These are phyloP conservation scores for Diplogasteroides magnus DNA, from an alignment of 1,140 invertebrate species.

Conservation along the genomic window DNA sequence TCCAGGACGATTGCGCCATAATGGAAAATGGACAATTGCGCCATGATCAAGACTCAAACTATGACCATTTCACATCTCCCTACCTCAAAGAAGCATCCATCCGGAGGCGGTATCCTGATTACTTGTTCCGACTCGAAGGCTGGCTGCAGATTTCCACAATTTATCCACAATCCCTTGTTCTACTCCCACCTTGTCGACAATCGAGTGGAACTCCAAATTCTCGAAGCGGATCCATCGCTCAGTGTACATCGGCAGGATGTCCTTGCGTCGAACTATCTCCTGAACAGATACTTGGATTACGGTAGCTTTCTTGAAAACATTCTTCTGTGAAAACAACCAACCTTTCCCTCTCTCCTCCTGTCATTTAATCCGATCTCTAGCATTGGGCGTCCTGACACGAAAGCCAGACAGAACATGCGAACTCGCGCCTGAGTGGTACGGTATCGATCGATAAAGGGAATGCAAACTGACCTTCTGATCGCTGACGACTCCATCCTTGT, in stretches of 20 bases:
- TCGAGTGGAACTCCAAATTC: slow-evolving; percentile 85
- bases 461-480: slow-evolving; percentile 73
- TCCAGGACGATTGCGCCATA: no score
- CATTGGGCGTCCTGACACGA: slow-evolving; percentile 79
- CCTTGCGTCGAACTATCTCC: slow-evolving; percentile 95
- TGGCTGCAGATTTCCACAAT: slow-evolving; percentile 56
- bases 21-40: no score
- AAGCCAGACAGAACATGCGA: slow-evolving; percentile 87
- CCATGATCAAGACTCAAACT: no score
- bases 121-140: slow-evolving; percentile 83
- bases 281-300: not conserved
- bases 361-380: slow-evolving; percentile 96
- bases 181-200: slow-evolving; percentile 68
- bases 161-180: not conserved
- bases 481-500: slow-evolving; percentile 73
- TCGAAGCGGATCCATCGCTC: slow-evolving; percentile 98
- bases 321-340: not conserved
- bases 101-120: slow-evolving; percentile 93
- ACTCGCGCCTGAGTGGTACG: slow-evolving; percentile 80
- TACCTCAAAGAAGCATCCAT: slow-evolving; percentile 89
- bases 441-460: no score
- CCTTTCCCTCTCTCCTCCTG: slow-evolving; percentile 79
- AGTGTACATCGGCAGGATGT: slow-evolving; percentile 97
- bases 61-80: no score
- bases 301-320: not conserved